Base-by-base conservation (phyloP, 2,113 vertebrate genomes). In the Nothobranchius kuhntae region DNA sequence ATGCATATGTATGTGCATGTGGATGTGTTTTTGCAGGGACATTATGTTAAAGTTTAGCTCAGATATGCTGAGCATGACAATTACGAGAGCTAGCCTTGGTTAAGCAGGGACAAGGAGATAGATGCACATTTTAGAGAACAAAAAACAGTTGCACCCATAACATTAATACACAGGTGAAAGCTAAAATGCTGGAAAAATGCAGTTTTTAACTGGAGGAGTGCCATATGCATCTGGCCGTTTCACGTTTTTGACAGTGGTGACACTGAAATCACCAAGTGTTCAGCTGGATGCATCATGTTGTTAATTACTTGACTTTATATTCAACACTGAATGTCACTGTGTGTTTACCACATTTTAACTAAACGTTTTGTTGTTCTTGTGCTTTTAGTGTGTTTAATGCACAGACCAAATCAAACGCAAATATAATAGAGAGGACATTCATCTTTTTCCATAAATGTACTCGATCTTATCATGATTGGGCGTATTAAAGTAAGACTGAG, bases 41-140 rank as follows among this genome's bases (percentile, higher is more conserved):
- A 71, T 61, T 75, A 52, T 58, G 61, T 55, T 61, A 55, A 70
- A 17, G 50, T 75, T 61, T 64, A 58, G 55, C 45, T 78, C 58
- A 53, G 14, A 59, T 51, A 62, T 45, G 45, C 48, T 64, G 58
- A 45, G 36, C 9, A 46, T 15, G 68, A 70, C 53, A 15, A 67
- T 62, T 59, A 53, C 21, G 38, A 45, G 51, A 17, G n/a, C 61
- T 62, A 1, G 35, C 74, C 75, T 68, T 44, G 64, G 15, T 26
- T 54, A 24, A 81, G 61, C 47, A 46, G 13, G 38, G 24, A 68
- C 35, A 40, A 62, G 68, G 60, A 63, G 53, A 60, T 9, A 44
- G 53, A 70, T 0, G 6, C 48, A 36, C 17, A 57, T 63, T 71
- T 59, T 4, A 24, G 4, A 50, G 24, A 17, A 48, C 14, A 35